Evolutionary conservation across 2,797 vertebrate genomes (phyloP).

Genomic region (Etheostoma nigrum): DNA sequence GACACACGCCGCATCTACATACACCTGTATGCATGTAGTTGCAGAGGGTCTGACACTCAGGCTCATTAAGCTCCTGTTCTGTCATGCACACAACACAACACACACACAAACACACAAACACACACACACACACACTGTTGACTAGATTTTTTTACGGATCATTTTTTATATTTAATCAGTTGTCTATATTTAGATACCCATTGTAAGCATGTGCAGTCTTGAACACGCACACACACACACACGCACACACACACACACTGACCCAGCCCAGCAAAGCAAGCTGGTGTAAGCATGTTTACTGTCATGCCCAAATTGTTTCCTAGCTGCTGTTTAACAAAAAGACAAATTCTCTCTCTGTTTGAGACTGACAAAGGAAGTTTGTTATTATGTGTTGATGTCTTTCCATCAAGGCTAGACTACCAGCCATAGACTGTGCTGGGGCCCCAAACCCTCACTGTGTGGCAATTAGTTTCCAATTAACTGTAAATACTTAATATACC

Average conservation of each 20-base stretch:
- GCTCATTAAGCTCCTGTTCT: constrained; percentile 10
- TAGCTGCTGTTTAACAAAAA: constrained; percentile 29
- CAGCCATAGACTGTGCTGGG: background rate
- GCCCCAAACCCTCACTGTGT: background rate
- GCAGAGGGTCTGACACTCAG: background rate
- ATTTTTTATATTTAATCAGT: constrained; percentile 75
- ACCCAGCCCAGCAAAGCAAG: constrained; percentile 19
- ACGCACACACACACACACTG: constrained; percentile 5
- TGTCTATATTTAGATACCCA: constrained; percentile 66
- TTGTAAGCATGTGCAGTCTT: constrained; percentile 20
- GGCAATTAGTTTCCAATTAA: background rate
- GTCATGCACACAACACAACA: background rate
- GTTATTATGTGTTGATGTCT: background rate
- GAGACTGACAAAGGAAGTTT: constrained; percentile 11
- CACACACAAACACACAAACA: background rate
- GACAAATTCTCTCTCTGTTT: constrained; percentile 36
- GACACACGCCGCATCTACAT: constrained; percentile 33
- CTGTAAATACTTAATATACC: background rate
- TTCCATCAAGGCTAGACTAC: background rate
- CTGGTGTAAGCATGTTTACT: constrained; percentile 1
- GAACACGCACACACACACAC: constrained; percentile 2
- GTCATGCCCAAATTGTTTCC: constrained; percentile 13
- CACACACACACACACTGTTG: constrained; percentile 6
- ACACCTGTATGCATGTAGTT: constrained; percentile 37
- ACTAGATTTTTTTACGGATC: too few relatives aligned